Conservation (phyloP, 2,113 vertebrate species). For the Aegotheles bennettii region DNA sequence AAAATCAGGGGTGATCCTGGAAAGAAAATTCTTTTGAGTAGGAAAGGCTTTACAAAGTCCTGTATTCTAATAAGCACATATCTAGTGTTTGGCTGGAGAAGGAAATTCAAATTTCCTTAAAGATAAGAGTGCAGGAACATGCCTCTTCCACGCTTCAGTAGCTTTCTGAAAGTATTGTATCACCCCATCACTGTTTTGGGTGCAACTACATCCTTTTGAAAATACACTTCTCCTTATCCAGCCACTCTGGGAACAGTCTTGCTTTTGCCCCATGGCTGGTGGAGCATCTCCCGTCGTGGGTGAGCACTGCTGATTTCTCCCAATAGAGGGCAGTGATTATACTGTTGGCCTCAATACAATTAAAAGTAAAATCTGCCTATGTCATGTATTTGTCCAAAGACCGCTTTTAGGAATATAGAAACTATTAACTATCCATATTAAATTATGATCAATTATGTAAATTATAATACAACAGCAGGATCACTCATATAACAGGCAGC, state of each 20-base stretch:
- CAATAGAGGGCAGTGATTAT: neutral
- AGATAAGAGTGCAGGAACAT: neutral
- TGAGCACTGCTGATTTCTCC: neutral
- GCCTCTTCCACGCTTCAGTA: rapidly evolving
- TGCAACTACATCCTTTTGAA: neutral
- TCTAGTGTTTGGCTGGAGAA: neutral
- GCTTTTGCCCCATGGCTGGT: neutral
- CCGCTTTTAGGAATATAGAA: neutral
- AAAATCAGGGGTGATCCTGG: neutral
- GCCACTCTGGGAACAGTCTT: neutral
- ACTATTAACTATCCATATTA: neutral
- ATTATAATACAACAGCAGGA: neutral
- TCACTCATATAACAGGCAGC: neutral
- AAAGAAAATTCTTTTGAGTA: neutral
- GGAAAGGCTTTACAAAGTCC: neutral
- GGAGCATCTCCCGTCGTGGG: neutral
- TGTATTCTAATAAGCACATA: neutral
- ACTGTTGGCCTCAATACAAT: neutral
- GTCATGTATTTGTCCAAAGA: neutral
- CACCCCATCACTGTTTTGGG: neutral
- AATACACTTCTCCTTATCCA: neutral
- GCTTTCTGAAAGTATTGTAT: neutral
- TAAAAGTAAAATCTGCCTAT: neutral
- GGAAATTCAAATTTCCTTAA: neutral
- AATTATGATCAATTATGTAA: neutral